A percentile compares a stretch with the other conserved stretches of the same genome.
phyloP scores from a whole-genome alignment of 2,797 vertebrate genomes.

The Aulostomus chinensis region DNA sequence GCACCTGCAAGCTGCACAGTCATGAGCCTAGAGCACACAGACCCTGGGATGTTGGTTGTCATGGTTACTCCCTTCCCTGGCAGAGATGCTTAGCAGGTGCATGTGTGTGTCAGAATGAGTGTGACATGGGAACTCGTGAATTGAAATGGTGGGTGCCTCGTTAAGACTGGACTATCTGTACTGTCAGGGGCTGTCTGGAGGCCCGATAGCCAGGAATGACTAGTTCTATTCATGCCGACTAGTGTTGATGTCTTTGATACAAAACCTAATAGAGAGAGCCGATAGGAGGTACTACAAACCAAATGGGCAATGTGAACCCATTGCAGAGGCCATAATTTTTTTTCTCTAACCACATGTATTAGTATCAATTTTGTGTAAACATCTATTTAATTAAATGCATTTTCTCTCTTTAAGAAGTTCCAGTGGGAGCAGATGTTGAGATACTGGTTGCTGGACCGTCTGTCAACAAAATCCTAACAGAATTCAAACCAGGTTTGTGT shows the following conservation, averaged over 20 bases:
- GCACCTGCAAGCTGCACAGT: slow-evolving; percentile 81
- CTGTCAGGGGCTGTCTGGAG: slow-evolving; percentile 65
- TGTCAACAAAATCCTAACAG: slow-evolving; percentile 43
- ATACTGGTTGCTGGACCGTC: slow-evolving; percentile 44
- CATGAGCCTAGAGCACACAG: slow-evolving; percentile 73
- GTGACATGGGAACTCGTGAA: slow-evolving; percentile 77
- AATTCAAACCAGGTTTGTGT: slow-evolving; percentile 68
- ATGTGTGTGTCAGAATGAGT: slow-evolving; percentile 72
- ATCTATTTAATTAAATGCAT: slow-evolving; percentile 7
- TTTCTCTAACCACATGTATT: too few relatives aligned
- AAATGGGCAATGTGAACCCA: slow-evolving; percentile 10
- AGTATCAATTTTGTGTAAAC: too few relatives aligned
- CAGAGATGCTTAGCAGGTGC: slow-evolving; percentile 79
- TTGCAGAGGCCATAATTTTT: too few relatives aligned
- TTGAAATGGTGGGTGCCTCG: slow-evolving; percentile 67
- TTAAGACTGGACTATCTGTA: slow-evolving; percentile 79
- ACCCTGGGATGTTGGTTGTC: slow-evolving; percentile 77
- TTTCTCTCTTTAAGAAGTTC: slow-evolving; percentile 50
- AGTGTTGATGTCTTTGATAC: slow-evolving; percentile 56
- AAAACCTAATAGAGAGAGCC: slow-evolving; percentile 35
- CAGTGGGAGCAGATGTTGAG: slow-evolving; percentile 42
- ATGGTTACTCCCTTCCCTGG: slow-evolving; percentile 76
- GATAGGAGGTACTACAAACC: slow-evolving; percentile 16
- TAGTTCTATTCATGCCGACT: slow-evolving; percentile 71
- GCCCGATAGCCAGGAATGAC: slow-evolving; percentile 69